Conservation (phyloP, 2,888 invertebrate genomes). For the Seira sanloemensis region DNA sequence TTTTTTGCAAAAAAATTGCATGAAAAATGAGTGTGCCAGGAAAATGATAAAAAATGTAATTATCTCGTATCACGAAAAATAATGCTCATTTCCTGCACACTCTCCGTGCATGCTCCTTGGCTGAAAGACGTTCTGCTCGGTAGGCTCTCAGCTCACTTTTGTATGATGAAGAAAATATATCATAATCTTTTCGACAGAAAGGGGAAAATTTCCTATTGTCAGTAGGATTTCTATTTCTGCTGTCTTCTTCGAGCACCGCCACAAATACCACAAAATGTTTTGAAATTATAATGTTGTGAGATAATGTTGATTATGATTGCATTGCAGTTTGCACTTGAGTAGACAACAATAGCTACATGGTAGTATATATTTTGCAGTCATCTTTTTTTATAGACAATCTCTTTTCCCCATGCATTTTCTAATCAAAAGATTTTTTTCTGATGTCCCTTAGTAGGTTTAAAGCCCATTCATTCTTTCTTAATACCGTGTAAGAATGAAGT, state of each 20-base stretch:
- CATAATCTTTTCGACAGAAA: background rate
- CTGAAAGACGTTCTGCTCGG: background rate
- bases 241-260: background rate
- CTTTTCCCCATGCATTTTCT: background rate
- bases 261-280: background rate
- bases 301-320: too few species aligned
- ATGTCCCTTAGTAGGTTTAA: too few species aligned
- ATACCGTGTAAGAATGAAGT: too few species aligned
- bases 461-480: background rate
- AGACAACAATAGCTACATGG: too few species aligned
- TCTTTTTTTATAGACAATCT: background rate
- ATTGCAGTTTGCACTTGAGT: too few species aligned
- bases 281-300: background rate
- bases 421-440: background rate
- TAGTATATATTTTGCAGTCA: background rate
- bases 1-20: background rate
- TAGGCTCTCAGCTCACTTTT: too few species aligned
- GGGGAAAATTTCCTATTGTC: too few species aligned
- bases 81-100: background rate
- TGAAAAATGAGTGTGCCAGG: slow-evolving; percentile 47
- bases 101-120: background rate
- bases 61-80: slow-evolving; percentile 16
- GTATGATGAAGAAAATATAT: background rate
- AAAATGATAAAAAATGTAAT: slow-evolving; percentile 50
- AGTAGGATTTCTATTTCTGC: too few species aligned